A percentile compares a stretch with the other conserved stretches of the same genome.
Evolutionary conservation across 1,140 invertebrate genomes (phyloP).

Genomic region (Zaprionus kolodkinae): DNA sequence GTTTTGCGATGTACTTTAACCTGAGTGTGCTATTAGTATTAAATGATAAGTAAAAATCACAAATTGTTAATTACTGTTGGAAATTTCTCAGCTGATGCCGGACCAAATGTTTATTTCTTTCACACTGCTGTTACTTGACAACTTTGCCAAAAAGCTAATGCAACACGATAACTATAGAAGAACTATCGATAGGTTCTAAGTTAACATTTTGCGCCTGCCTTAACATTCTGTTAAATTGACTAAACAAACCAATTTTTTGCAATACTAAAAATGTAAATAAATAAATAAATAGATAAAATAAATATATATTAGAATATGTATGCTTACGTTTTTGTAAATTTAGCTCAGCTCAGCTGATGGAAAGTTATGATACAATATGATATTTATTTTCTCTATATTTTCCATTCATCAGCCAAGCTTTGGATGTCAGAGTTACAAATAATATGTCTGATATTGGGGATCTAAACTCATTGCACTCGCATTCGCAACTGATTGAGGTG

Average conservation of each 20-base stretch:
- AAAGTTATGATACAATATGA: not conserved
- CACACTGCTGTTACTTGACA: conserved; percentile 7
- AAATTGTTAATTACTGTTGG: conserved; percentile 39
- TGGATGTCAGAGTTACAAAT: not conserved
- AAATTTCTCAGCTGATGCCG: conserved; percentile 27
- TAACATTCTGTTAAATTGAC: not conserved
- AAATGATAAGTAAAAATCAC: conserved; percentile 20
- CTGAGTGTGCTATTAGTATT: conserved; percentile 8
- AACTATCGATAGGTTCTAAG: conserved; percentile 13
- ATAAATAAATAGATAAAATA: too few species aligned
- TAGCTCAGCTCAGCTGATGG: not conserved
- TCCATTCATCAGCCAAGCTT: not conserved
- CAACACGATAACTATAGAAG: conserved; percentile 11
- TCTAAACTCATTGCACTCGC: conserved; percentile 53
- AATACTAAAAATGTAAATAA: too few species aligned
- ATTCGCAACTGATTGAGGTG: conserved; percentile 71
- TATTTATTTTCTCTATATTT: not conserved
- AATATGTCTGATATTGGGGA: conserved; percentile 71
- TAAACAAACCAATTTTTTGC: not conserved
- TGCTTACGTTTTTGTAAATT: not conserved
- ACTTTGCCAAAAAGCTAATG: conserved; percentile 17
- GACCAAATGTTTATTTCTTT: conserved; percentile 20
- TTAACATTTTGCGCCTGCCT: not conserved
- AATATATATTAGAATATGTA: not conserved
- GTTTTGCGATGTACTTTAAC: not conserved